A percentile compares a stretch with the other conserved stretches of the same genome.
phyloP scores from a whole-genome alignment of 2,797 vertebrate species.

The Iguana delicatissima region DNA sequence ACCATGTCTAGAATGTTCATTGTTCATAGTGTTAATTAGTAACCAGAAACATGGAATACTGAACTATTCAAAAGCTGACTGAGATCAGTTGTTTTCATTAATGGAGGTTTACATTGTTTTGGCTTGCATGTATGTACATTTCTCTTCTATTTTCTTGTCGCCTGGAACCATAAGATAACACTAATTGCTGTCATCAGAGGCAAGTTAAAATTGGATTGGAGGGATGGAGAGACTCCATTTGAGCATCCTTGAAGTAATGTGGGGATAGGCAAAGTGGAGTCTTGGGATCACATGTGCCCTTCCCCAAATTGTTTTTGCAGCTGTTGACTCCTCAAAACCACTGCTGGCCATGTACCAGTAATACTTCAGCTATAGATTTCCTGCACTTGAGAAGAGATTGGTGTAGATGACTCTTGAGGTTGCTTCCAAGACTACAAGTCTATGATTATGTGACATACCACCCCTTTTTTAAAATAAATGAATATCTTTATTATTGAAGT shows the following conservation, averaged over 20 bases:
- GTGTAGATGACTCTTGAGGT: too few relatives aligned
- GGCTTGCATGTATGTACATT: background rate
- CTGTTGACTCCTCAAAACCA: too few relatives aligned
- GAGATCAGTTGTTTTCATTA: accelerated
- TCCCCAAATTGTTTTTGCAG: too few relatives aligned
- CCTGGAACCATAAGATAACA: background rate
- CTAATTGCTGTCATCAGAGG: background rate
- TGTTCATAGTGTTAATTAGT: conserved; percentile 56
- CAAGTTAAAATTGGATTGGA: background rate
- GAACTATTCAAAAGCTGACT: background rate
- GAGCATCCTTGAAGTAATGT: too few relatives aligned
- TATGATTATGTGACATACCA: too few relatives aligned
- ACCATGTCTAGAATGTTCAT: conserved; percentile 14
- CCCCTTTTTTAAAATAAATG: background rate
- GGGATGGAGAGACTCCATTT: too few relatives aligned
- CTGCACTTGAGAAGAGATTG: too few relatives aligned
- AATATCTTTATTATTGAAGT: background rate
- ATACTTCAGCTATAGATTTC: too few relatives aligned
- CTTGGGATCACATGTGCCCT: too few relatives aligned
- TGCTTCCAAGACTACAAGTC: too few relatives aligned
- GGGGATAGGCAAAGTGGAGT: too few relatives aligned
- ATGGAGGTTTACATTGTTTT: background rate
- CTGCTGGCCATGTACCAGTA: too few relatives aligned
- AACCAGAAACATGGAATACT: conserved; percentile 35
- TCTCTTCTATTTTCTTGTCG: background rate